Base-by-base conservation (phyloP, 2,113 vertebrate genomes). In the Dipodomys stephensi region DNA sequence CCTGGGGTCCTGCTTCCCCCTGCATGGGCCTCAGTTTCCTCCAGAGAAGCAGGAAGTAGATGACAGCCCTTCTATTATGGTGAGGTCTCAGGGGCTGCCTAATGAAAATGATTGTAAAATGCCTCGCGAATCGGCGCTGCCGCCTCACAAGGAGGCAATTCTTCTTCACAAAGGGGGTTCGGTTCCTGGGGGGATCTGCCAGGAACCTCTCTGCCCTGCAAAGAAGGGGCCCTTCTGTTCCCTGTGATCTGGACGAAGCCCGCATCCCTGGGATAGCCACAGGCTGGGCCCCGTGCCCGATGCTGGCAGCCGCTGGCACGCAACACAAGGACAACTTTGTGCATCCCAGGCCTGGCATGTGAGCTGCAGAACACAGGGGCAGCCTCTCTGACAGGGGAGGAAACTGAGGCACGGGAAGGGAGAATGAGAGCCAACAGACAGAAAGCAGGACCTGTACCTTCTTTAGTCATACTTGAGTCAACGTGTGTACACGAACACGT, bases 141-240 rank as follows among this genome's bases (percentile, higher is more conserved):
- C 1, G 32, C 72, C 32, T 53, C 39, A 93, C 92, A 96, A 96
- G 28, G 83, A 94, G 30, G 90, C 32, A 0, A 95, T 93, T 95
- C 93, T 97, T 92, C 77, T 73, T 77, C 91, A 91, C 93, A 95
- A 93, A 97, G 77, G 79, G 78, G 93, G 81, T 76, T 83, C 95
- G 83, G 96, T 94, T 39, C 93, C 92, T n/a, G 44, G 28, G n/a
- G 80, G 62, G 83, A 88, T 57, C 90, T 3, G 20, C 88, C 39
- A 13, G 77, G 94, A 88, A 39, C 72, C 92, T 78, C 89, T 25
- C 89, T 78, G 93, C 83, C 93, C 84, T 73, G 64, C 67, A 87
- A 87, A 96, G 93, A 96, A 97, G 95, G 93, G 87, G 83, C 91
- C 88, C 91, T 82, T 95, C 95, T 97, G 95, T 95, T 95, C 92